These are phyloP conservation scores for Oplegnathus fasciatus DNA, from an alignment of 2,113 vertebrate genomes.

Conservation along the genomic window DNA sequence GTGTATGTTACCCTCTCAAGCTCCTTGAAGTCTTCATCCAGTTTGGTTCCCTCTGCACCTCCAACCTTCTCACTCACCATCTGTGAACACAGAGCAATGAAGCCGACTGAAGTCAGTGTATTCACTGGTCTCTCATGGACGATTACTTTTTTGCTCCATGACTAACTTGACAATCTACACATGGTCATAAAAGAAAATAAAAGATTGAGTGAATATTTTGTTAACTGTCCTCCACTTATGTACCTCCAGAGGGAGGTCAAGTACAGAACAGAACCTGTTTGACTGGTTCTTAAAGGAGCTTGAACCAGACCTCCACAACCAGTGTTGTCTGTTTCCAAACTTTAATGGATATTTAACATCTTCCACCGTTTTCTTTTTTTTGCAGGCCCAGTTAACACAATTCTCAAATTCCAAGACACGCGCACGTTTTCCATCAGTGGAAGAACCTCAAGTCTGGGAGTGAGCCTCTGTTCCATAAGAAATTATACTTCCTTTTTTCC, in stretches of 20 bases:
- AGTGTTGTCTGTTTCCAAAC: neutral
- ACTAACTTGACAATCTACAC: neutral
- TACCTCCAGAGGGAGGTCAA: neutral
- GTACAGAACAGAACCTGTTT: neutral
- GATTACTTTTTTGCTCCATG: neutral
- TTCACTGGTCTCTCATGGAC: neutral
- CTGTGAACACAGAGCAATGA: slow-evolving; percentile 75
- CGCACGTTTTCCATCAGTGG: slow-evolving; percentile 35
- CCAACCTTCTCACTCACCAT: slow-evolving; percentile 98
- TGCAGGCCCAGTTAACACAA: neutral
- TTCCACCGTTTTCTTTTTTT: slow-evolving; percentile 22
- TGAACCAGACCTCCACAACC: neutral
- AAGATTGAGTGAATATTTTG: neutral
- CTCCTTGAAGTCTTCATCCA: slow-evolving; percentile 97
- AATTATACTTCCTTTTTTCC: slow-evolving; percentile 50
- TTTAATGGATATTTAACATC: neutral
- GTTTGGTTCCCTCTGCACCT: slow-evolving; percentile 96
- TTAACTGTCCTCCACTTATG: neutral
- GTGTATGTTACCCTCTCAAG: slow-evolving; percentile 89
- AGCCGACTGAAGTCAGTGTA: neutral
- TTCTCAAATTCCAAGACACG: slow-evolving; percentile 1
- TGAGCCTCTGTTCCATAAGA: slow-evolving; percentile 11
- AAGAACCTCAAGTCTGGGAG: slow-evolving; percentile 9
- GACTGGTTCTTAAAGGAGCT: neutral
- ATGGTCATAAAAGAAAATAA: neutral